phyloP scores from a whole-genome alignment of 2,797 vertebrate species.

The Enteromius unitaeniatus region DNA sequence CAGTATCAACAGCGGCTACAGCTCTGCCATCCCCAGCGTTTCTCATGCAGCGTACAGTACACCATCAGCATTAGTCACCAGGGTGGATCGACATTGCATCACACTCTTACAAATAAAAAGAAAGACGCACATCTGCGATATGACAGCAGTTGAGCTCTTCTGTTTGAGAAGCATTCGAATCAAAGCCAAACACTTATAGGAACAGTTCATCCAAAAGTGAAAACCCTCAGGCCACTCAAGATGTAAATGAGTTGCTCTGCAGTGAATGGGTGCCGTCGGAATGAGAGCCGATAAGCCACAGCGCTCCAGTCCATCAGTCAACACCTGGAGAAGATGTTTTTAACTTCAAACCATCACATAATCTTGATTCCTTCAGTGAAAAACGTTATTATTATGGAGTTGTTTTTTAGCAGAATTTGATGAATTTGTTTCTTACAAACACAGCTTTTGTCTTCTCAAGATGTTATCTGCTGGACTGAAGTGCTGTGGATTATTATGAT shows the following conservation, averaged over 20 bases:
- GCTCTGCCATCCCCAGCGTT: not conserved
- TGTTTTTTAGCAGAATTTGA: too few species aligned
- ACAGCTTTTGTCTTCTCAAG: too few species aligned
- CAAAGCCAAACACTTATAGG: slow-evolving; percentile 5
- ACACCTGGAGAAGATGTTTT: not conserved
- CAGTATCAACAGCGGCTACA: not conserved
- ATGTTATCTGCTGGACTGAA: too few species aligned
- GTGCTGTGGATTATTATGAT: not conserved
- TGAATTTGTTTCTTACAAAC: too few species aligned
- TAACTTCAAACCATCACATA: too few species aligned
- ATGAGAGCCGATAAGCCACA: not conserved
- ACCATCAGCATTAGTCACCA: slow-evolving; percentile 53
- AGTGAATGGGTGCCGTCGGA: slow-evolving; percentile 1
- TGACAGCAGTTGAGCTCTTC: slow-evolving; percentile 13
- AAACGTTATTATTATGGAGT: too few species aligned
- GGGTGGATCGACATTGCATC: slow-evolving; percentile 52
- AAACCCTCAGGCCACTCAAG: not conserved
- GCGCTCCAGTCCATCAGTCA: too few species aligned
- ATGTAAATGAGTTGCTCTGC: not conserved
- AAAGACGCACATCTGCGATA: slow-evolving; percentile 13
- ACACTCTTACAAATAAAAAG: slow-evolving; percentile 29
- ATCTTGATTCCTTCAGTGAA: too few species aligned
- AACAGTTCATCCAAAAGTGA: not conserved
- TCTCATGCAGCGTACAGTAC: not conserved
- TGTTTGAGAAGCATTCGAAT: not conserved